Evolutionary conservation across 2,888 invertebrate species (phyloP), one percentile per base, ranked within the genome.

Genomic region (Oxystoma pomonae): DNA sequence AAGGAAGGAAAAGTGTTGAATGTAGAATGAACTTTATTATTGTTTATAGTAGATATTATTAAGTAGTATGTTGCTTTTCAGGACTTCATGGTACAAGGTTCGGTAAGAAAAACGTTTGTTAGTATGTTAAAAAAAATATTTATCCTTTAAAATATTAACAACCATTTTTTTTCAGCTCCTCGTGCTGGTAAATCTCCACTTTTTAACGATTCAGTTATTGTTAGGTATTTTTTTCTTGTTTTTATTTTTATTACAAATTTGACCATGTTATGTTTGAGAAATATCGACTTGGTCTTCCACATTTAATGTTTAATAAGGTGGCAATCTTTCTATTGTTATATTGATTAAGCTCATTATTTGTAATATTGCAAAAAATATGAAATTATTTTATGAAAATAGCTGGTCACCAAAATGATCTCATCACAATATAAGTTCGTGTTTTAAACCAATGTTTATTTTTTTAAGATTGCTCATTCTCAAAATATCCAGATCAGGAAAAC

Each of bases 381-480:
- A 20, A 7, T 60, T 60, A 19, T 17, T 19, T 21, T 52, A 20
- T 50, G n/a, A 16, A 17, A 53, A 17, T 66, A 68, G 70, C 67
- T 74, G 74, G 74, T 76, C 74, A 72, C 74, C 72, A 55, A 63
- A 74, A 73, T 77, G 78, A 78, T 78, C 78, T 78, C 77, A 35
- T 35, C 12, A 35, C 35, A 35, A 35, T 35, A 7, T 66, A 70
- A 70, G 51, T n/a, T n/a, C n/a, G n/a, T n/a, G n/a, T n/a, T n/a
- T n/a, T n/a, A n/a, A n/a, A n/a, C n/a, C n/a, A n/a, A n/a, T n/a
- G n/a, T n/a, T n/a, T n/a, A n/a, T n/a, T n/a, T n/a, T n/a, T n/a
- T n/a, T n/a, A n/a, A n/a, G n/a, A n/a, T n/a, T n/a, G n/a, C n/a
- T n/a, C n/a, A n/a, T n/a, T n/a, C n/a, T n/a, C n/a, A n/a, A n/a